Evolutionary conservation across 2,888 invertebrate species (phyloP).

Genomic region (Acleris cristana): DNA sequence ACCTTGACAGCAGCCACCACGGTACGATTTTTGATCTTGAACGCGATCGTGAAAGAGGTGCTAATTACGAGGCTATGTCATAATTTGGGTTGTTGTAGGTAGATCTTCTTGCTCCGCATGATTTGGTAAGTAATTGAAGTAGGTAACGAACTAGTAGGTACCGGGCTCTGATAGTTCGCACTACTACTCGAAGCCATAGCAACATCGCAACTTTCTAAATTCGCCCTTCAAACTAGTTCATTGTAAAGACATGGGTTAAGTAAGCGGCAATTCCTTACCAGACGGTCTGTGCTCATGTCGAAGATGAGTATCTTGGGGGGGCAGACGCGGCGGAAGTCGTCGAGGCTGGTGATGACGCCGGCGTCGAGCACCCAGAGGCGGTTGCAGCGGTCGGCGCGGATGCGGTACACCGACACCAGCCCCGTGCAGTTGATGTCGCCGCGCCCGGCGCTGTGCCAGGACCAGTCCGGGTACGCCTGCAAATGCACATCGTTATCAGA

Average conservation of each 20-base stretch:
- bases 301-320: constrained; percentile 92
- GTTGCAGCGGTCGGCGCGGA: constrained; percentile 91
- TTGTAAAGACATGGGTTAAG: constrained; percentile 27
- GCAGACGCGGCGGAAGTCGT: constrained; percentile 86
- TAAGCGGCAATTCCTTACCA: constrained; percentile 73
- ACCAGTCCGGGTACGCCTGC: constrained; percentile 90
- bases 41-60: constrained; percentile 47
- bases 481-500: constrained; percentile 22
- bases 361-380: constrained; percentile 93
- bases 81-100: not conserved
- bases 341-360: constrained; percentile 88
- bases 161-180: too few species aligned
- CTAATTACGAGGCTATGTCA: constrained; percentile 5
- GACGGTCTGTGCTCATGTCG: constrained; percentile 88
- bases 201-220: constrained; percentile 30
- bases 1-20: constrained; percentile 47
- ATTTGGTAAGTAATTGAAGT: too few species aligned
- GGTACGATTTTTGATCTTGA: constrained; percentile 52
- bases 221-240: constrained; percentile 32
- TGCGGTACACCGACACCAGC: constrained; percentile 90
- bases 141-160: too few species aligned
- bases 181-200: too few species aligned
- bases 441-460: constrained; percentile 88
- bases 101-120: not conserved
- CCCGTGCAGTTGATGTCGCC: constrained; percentile 90